phyloP scores from a whole-genome alignment of 1,140 invertebrate genomes.

The Pectinophora gossypiella region DNA sequence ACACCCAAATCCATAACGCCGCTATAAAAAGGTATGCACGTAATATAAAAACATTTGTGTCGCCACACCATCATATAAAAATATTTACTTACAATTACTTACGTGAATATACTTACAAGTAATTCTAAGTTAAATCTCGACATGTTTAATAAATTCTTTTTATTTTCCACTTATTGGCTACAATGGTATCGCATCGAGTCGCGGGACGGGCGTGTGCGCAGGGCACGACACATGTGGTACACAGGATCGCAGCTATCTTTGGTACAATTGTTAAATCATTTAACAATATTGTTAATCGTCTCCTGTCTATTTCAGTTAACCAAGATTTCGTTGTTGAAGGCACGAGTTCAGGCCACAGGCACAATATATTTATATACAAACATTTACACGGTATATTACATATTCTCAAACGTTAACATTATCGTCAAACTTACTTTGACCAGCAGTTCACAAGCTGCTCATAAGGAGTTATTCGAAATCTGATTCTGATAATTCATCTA shows the following conservation, averaged over 20 bases:
- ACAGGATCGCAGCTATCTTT: neutral
- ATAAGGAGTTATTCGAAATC: no score
- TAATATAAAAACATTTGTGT: constrained; percentile 70
- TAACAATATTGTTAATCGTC: neutral
- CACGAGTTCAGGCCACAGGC: neutral
- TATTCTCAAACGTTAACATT: no score
- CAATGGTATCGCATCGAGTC: constrained; percentile 44
- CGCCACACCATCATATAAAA: constrained; percentile 66
- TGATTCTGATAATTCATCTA: no score
- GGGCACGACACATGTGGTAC: neutral
- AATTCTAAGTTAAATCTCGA: constrained; percentile 67
- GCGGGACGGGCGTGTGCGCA: constrained; percentile 25
- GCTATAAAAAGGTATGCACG: neutral
- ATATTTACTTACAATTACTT: constrained; percentile 67
- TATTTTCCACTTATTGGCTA: constrained; percentile 52
- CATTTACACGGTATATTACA: neutral
- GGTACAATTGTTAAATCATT: neutral
- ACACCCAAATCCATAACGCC: neutral
- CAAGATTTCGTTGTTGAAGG: neutral
- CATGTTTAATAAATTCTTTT: constrained; percentile 62
- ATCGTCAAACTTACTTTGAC: no score
- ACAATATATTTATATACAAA: neutral
- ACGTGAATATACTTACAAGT: constrained; percentile 65
- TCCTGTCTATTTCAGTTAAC: neutral
- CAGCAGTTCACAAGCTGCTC: no score